These are phyloP conservation scores for Eilema caniola DNA, from an alignment of 2,888 invertebrate species.

Conservation along the genomic window DNA sequence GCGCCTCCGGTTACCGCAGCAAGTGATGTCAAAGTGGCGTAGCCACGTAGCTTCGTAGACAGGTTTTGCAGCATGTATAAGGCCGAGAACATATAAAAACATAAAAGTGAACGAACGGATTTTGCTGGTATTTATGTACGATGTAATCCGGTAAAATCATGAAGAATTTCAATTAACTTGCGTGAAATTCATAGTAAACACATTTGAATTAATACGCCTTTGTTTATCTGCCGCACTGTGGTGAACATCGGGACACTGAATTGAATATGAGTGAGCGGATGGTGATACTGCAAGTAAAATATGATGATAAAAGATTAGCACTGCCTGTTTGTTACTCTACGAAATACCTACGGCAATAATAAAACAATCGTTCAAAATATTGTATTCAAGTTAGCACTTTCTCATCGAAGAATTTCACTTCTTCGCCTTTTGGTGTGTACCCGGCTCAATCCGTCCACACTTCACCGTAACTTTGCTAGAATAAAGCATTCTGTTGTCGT, in stretches of 20 bases:
- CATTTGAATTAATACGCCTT: too few relatives aligned
- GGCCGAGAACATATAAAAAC: slow-evolving; percentile 5
- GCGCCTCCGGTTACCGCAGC: background rate
- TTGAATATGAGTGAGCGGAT: too few relatives aligned
- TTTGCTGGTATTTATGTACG: too few relatives aligned
- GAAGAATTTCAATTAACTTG: background rate
- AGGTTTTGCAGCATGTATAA: slow-evolving; percentile 16
- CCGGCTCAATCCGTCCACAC: slow-evolving; percentile 17
- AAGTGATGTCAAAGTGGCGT: slow-evolving; percentile 11
- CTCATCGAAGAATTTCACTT: background rate
- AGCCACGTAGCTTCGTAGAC: slow-evolving; percentile 6
- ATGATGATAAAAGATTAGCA: too few relatives aligned
- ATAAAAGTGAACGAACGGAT: background rate
- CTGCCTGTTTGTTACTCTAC: too few relatives aligned
- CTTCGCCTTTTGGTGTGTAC: background rate
- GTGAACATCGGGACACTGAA: too few relatives aligned
- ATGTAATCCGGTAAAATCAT: background rate
- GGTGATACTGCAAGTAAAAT: too few relatives aligned
- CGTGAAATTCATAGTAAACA: too few relatives aligned
- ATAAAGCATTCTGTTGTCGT: slow-evolving; percentile 8
- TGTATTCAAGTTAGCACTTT: background rate
- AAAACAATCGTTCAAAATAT: background rate
- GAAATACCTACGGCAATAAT: too few relatives aligned
- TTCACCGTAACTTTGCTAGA: slow-evolving; percentile 24
- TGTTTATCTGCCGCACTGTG: too few relatives aligned